A percentile compares a stretch with the other conserved stretches of the same genome.
Conservation (phyloP, 2,797 vertebrate genomes). For the Mionectes olivaceus region DNA sequence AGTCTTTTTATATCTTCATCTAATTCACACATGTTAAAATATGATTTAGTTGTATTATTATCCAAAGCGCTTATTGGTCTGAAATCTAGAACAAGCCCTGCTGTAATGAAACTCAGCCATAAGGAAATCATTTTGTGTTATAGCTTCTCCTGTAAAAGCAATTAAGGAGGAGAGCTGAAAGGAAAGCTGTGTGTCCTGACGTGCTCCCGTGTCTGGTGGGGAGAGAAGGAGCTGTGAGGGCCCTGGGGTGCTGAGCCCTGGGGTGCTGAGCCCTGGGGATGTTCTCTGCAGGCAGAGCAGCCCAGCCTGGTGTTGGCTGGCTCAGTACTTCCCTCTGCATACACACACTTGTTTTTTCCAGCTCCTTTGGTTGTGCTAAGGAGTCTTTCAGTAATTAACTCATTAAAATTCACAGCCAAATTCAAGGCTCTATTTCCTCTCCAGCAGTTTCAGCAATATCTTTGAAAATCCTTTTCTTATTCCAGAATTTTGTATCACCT, state of each 20-base stretch:
- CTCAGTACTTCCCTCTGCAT: background rate
- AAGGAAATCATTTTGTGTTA: slow-evolving; percentile 1
- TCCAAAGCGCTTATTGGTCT: background rate
- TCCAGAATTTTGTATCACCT: background rate
- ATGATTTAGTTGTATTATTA: slow-evolving; percentile 16
- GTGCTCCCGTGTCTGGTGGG: background rate
- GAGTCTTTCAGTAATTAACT: background rate
- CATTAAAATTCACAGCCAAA: background rate
- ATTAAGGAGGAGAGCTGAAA: background rate
- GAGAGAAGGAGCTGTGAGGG: background rate
- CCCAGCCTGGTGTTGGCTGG: background rate
- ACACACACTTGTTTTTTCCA: background rate
- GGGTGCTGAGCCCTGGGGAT: background rate
- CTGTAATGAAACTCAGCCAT: slow-evolving; percentile 8
- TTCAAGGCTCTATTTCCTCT: background rate
- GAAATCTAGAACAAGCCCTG: background rate
- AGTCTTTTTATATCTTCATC: slow-evolving; percentile 19
- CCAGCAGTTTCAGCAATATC: background rate
- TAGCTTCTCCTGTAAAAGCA: slow-evolving; percentile 29
- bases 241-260: background rate
- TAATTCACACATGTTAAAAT: slow-evolving; percentile 3
- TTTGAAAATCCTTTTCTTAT: background rate
- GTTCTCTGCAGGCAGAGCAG: background rate
- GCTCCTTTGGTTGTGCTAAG: background rate
- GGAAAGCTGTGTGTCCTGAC: slow-evolving; percentile 7